These are phyloP conservation scores for Perdita meconis DNA, from an alignment of 2,888 invertebrate genomes.

Conservation along the genomic window DNA sequence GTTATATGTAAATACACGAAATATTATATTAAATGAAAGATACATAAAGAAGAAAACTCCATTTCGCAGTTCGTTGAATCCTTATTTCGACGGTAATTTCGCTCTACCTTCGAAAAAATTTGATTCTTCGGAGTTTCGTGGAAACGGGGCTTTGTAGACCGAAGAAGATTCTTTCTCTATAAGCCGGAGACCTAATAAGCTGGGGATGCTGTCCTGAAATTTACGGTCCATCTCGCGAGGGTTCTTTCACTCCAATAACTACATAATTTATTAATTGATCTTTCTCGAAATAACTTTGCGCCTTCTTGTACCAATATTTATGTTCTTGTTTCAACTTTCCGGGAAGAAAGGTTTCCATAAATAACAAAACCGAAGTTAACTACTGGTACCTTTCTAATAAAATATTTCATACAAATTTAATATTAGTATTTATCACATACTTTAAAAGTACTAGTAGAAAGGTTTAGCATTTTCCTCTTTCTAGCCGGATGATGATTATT, in stretches of 20 bases:
- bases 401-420: no score
- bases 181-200: slow-evolving; percentile 3
- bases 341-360: background rate
- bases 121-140: slow-evolving; percentile 15
- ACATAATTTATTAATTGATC: slow-evolving; percentile 53
- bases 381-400: no score
- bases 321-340: slow-evolving; percentile 11
- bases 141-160: slow-evolving; percentile 20
- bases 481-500: no score
- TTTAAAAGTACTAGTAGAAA: no score
- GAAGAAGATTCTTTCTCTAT: slow-evolving; percentile 9
- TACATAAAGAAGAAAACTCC: slow-evolving; percentile 17
- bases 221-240: slow-evolving; percentile 42
- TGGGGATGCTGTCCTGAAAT: slow-evolving; percentile 46
- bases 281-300: slow-evolving; percentile 38
- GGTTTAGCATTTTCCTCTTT: no score
- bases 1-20: slow-evolving; percentile 23
- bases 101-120: background rate
- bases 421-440: no score
- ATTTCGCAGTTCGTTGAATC: background rate
- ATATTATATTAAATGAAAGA: slow-evolving; percentile 1
- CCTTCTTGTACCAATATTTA: slow-evolving; percentile 19
- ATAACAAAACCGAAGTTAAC: background rate
- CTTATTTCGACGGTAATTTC: slow-evolving; percentile 22
- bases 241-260: slow-evolving; percentile 46